Evolutionary conservation across 2,888 invertebrate genomes (phyloP).

Genomic region (Coelopa pilipes): DNA sequence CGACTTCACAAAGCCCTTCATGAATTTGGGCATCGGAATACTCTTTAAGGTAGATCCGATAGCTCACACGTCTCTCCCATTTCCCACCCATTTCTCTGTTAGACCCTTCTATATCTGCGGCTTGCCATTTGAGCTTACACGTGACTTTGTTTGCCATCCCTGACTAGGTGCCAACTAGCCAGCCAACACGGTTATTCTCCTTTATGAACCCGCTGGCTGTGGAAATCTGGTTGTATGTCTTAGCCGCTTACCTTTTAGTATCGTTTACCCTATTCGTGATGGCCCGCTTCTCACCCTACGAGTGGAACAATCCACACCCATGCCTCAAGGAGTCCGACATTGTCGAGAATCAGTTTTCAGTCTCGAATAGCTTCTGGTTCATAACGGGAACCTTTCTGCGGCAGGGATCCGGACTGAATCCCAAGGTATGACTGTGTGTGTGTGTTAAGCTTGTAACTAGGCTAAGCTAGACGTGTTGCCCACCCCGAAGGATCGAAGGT

Average conservation of each 20-base stretch:
- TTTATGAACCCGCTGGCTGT: conserved; percentile 96
- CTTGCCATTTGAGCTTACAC: conserved; percentile 1
- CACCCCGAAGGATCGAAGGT: neutral
- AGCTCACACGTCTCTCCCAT: too few species aligned
- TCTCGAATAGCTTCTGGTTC: conserved; percentile 93
- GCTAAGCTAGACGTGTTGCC: neutral
- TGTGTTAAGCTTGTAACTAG: neutral
- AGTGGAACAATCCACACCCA: conserved; percentile 88
- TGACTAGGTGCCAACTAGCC: conserved; percentile 84
- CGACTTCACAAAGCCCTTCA: conserved; percentile 98
- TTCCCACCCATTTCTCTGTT: neutral
- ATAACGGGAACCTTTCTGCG: conserved; percentile 89
- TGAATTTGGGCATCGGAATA: conserved; percentile 97
- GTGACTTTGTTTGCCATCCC: conserved; percentile 44
- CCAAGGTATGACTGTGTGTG: conserved; percentile 73
- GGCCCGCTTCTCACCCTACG: conserved; percentile 96
- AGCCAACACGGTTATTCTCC: conserved; percentile 89
- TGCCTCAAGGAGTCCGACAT: conserved; percentile 85
- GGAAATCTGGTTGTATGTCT: conserved; percentile 96
- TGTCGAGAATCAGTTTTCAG: conserved; percentile 94
- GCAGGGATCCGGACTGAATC: conserved; percentile 85
- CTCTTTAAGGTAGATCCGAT: conserved; percentile 83
- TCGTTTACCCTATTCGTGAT: conserved; percentile 95
- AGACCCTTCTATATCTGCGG: neutral
- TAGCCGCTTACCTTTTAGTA: conserved; percentile 93